These are phyloP conservation scores for Anoncus sp. DNA, from an alignment of 2,888 invertebrate genomes.

Conservation along the genomic window DNA sequence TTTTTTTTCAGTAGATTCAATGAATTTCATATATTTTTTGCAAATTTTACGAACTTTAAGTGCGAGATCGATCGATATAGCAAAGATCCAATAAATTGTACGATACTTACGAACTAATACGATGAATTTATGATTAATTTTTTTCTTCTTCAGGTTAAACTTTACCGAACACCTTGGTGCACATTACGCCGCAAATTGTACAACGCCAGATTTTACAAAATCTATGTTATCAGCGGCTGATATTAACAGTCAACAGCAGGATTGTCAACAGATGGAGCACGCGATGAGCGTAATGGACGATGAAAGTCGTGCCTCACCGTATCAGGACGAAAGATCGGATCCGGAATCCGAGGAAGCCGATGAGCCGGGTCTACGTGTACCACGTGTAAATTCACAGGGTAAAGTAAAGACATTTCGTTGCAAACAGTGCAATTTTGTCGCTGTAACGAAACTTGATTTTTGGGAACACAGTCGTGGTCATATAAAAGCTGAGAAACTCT, in stretches of 20 bases:
- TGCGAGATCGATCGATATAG: no score
- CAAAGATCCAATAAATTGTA: no score
- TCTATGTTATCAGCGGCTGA: constrained; percentile 83
- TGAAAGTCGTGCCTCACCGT: constrained; percentile 62
- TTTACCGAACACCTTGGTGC: constrained; percentile 85
- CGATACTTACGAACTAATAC: neutral
- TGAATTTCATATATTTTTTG: no score
- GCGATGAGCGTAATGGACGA: constrained; percentile 76
- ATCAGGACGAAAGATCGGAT: constrained; percentile 70
- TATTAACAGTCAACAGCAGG: constrained; percentile 82
- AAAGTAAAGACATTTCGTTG: constrained; percentile 96
- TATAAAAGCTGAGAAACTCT: constrained; percentile 96
- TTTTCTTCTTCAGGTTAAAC: constrained; percentile 79
- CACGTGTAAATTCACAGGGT: constrained; percentile 90
- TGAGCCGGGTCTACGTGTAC: constrained; percentile 86
- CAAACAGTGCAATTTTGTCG: constrained; percentile 94
- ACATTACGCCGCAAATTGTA: constrained; percentile 78
- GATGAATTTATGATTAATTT: neutral
- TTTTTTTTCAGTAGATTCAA: no score
- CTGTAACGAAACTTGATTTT: constrained; percentile 94
- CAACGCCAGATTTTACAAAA: constrained; percentile 84
- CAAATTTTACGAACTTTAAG: no score
- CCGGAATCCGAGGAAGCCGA: constrained; percentile 81
- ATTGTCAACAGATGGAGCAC: constrained; percentile 80
- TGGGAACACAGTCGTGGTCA: constrained; percentile 97